These are phyloP conservation scores for Neodiprion pinetum DNA, from an alignment of 1,140 invertebrate genomes.

Conservation along the genomic window DNA sequence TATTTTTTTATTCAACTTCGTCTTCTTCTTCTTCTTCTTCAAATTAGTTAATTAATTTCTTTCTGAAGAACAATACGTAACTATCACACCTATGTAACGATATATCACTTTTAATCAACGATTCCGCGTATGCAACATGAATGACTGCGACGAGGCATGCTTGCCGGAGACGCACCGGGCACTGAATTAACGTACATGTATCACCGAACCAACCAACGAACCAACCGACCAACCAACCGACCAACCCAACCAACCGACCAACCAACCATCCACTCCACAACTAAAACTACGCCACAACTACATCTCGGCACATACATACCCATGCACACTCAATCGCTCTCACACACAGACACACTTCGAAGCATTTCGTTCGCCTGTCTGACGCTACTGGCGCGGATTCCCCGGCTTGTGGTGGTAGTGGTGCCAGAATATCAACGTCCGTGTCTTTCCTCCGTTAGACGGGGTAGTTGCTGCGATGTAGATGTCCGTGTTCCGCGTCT, in stretches of 20 bases:
- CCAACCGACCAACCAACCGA: no score
- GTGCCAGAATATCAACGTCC: neutral
- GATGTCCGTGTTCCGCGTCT: no score
- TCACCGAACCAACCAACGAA: neutral
- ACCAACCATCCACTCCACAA: constrained; percentile 3
- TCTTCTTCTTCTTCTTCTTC: no score
- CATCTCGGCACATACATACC: no score
- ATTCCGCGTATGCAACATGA: neutral
- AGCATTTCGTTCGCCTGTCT: neutral
- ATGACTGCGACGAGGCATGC: constrained; percentile 51
- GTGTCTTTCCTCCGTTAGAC: no score
- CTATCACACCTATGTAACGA: neutral
- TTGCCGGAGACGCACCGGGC: constrained; percentile 61
- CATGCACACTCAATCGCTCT: neutral
- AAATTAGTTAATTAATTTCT: constrained; percentile 12
- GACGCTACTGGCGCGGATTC: neutral
- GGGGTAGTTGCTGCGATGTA: no score
- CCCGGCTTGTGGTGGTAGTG: neutral
- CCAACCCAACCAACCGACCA: neutral
- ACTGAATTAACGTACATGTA: constrained; percentile 54
- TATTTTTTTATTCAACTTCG: no score
- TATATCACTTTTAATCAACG: constrained; percentile 2
- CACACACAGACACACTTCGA: neutral
- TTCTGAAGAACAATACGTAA: constrained; percentile 21
- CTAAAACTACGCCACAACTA: neutral